phyloP scores from a whole-genome alignment of 2,113 vertebrate genomes.

The Leucopsar rothschildi region DNA sequence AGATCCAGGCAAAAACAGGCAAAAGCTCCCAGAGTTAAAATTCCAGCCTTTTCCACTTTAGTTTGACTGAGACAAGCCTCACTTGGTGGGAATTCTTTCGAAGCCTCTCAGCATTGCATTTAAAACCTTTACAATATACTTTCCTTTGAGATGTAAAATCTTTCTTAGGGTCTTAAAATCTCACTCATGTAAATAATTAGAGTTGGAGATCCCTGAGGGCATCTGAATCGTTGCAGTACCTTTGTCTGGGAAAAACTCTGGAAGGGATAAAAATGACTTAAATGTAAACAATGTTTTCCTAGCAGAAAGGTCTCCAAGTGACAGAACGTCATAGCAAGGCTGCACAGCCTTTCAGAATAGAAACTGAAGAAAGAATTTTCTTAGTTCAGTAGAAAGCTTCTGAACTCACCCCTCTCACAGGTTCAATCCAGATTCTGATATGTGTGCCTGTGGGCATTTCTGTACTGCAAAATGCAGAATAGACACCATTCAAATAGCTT shows the following conservation, averaged over 20 bases:
- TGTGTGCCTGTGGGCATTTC: not conserved
- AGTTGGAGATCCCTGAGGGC: not conserved
- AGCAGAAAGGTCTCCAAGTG: not conserved
- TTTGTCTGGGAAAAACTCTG: not conserved
- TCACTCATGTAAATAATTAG: conserved; percentile 6
- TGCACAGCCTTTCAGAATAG: not conserved
- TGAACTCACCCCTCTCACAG: not conserved
- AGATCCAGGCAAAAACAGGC: not conserved
- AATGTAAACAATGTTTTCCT: not conserved
- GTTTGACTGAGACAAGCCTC: not conserved
- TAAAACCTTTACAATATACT: not conserved
- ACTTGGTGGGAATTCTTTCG: not conserved
- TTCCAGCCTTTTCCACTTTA: not conserved
- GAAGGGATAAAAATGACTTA: not conserved
- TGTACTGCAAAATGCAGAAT: not conserved
- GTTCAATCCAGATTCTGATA: not conserved
- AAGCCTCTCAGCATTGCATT: not conserved
- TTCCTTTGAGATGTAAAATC: conserved; percentile 1
- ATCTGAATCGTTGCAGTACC: not conserved
- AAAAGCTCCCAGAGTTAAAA: not conserved
- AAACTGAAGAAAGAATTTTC: not conserved
- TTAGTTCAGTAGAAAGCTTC: not conserved
- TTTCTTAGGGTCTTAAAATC: not conserved
- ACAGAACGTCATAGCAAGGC: not conserved
- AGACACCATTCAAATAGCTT: not conserved